Conservation (phyloP, 2,797 vertebrate species). For the Clarias platycephalus region DNA sequence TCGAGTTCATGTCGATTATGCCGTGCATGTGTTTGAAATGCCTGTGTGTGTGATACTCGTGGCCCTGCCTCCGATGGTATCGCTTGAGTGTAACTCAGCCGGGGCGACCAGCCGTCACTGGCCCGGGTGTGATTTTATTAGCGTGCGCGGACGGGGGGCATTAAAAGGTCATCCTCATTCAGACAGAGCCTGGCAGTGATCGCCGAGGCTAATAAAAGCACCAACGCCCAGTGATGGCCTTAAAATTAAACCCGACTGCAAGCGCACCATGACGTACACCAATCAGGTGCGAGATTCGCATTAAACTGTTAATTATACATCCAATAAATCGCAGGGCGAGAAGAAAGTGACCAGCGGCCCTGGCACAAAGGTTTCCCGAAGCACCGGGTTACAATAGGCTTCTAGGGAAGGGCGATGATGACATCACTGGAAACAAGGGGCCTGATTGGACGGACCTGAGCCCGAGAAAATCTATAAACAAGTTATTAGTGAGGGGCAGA, state of each 20-base stretch:
- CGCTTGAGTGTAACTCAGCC: conserved; percentile 22
- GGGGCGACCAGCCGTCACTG: conserved; percentile 25
- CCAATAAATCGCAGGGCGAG: conserved; percentile 32
- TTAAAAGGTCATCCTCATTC: conserved; percentile 53
- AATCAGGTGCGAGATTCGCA: conserved; percentile 34
- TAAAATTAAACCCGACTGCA: conserved; percentile 41
- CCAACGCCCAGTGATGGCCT: conserved; percentile 37
- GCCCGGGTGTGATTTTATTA: conserved; percentile 53
- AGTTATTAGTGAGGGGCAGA: conserved; percentile 39
- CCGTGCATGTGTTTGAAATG: conserved; percentile 17
- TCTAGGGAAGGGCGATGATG: conserved; percentile 37
- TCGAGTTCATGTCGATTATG: conserved; percentile 16
- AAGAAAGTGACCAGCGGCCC: background rate
- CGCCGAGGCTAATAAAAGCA: conserved; percentile 53
- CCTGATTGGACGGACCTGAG: conserved; percentile 40
- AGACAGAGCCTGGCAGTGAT: conserved; percentile 45
- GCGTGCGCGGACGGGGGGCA: conserved; percentile 42
- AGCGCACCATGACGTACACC: conserved; percentile 32
- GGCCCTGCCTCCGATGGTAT: conserved; percentile 1
- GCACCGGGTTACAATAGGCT: conserved; percentile 18
- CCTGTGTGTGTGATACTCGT: background rate
- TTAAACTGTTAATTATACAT: conserved; percentile 29
- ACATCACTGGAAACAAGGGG: conserved; percentile 26
- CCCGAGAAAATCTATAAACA: conserved; percentile 53
- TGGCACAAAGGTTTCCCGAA: conserved; percentile 28